Evolutionary conservation across 2,888 invertebrate genomes (phyloP).

Genomic region (Brachyptera putata): DNA sequence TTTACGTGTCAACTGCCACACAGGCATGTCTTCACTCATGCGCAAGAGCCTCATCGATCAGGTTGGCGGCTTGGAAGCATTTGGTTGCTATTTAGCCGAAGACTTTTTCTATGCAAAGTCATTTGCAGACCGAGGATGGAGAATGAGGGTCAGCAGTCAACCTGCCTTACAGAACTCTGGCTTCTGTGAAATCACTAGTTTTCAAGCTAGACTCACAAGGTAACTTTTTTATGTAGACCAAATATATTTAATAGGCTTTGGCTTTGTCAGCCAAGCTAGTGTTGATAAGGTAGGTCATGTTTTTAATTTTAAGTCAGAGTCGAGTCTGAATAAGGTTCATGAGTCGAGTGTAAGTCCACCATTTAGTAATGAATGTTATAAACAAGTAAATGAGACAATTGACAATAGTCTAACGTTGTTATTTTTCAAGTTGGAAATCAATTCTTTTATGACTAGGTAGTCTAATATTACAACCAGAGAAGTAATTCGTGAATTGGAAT

Average conservation of each 20-base stretch:
- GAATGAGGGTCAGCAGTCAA: conserved; percentile 82
- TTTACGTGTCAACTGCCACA: conserved; percentile 91
- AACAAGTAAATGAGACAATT: too few relatives aligned
- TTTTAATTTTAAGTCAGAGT: too few relatives aligned
- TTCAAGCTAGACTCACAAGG: conserved; percentile 71
- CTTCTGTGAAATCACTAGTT: conserved; percentile 74
- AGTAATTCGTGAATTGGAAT: too few relatives aligned
- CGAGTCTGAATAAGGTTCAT: too few relatives aligned
- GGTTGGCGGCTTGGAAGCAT: conserved; percentile 84
- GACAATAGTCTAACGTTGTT: too few relatives aligned
- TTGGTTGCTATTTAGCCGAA: conserved; percentile 94
- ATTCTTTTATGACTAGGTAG: too few relatives aligned
- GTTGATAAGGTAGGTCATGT: too few relatives aligned
- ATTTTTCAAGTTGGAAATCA: too few relatives aligned
- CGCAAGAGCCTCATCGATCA: conserved; percentile 86
- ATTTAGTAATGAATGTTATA: too few relatives aligned
- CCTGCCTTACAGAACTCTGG: conserved; percentile 97
- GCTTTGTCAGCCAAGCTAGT: too few relatives aligned
- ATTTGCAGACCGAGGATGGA: conserved; percentile 84
- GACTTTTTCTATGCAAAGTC: conserved; percentile 96
- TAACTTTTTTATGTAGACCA: not conserved
- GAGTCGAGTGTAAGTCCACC: too few relatives aligned
- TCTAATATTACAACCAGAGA: too few relatives aligned
- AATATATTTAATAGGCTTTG: not conserved
- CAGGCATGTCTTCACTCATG: conserved; percentile 96